Evolutionary conservation across 2,113 vertebrate species (phyloP), one percentile per base, ranked within the genome.

Genomic region (Colinus virginianus): DNA sequence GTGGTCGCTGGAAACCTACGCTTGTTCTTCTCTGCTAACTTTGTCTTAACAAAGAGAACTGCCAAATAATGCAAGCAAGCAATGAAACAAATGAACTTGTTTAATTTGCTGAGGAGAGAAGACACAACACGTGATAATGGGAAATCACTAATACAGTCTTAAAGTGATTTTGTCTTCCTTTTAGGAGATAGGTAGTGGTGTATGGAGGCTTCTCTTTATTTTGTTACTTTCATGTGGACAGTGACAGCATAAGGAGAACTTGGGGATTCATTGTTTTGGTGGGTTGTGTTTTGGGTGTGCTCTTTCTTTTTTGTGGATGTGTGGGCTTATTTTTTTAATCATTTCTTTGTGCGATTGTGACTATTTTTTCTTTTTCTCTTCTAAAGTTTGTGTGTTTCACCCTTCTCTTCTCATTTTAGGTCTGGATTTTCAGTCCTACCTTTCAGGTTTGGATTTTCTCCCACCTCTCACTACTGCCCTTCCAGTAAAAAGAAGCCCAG

Each of bases 381-480:
- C 19, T 32, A 32, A 13, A 55, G 30, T 53, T 16, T 53, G 26
- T 18, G 7, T 82, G 45, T 90, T 85, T 95, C 19, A 55, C 10
- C 16, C 19, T 94, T 78, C 10, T 4, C 2, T 84, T 45, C 63
- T 85, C 13, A 14, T 78, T 90, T 90, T 85, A 97, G 97, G 80
- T 69, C 13, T 76, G 68, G 96, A 95, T 83, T 93, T 94, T 69
- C 96, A 91, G 32, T 64, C 96, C 30, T 95, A 58, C 76, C 16
- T 94, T 74, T 59, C 70, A 94, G 98, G 97, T 86, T 90, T 98
- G 87, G 98, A 98, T 93, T 98, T 98, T 90, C 95, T 98, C 40
- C 96, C 98, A 49, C 98, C 97, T 20, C 92, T 97, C 2, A 96
- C 97, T 42, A 89, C 97, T 38, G 42, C 94, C 17, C 96, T 97